A percentile compares a stretch with the other conserved stretches of the same genome.
These are phyloP conservation scores for Selene dorsalis DNA, from an alignment of 2,797 vertebrate species.

Conservation along the genomic window DNA sequence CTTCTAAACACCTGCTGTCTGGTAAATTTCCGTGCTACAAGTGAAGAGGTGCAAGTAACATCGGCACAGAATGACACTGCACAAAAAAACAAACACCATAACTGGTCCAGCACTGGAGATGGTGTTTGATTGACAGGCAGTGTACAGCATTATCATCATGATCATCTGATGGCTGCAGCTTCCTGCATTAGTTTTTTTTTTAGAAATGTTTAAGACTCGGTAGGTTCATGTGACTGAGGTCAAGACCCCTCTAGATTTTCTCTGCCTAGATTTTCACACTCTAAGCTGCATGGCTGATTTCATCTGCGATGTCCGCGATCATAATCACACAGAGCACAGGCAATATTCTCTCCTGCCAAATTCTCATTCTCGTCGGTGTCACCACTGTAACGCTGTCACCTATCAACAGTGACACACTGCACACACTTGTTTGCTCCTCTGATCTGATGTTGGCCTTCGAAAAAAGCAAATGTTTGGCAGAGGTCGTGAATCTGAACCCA, in stretches of 20 bases:
- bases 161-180: background rate
- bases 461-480: background rate
- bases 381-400: background rate
- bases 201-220: background rate
- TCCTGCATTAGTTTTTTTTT: background rate
- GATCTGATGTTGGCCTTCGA: background rate
- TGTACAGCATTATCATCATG: background rate
- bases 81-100: background rate
- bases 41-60: background rate
- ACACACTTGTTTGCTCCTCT: background rate
- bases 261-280: background rate
- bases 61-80: background rate
- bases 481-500: background rate
- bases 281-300: background rate
- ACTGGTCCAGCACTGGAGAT: background rate
- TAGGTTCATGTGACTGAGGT: background rate
- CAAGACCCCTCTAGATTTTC: background rate
- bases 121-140: background rate
- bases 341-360: background rate
- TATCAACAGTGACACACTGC: background rate
- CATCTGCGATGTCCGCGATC: background rate
- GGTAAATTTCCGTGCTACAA: conserved; percentile 13
- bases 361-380: background rate
- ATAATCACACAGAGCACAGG: background rate
- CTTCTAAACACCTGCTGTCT: conserved; percentile 10